Evolutionary conservation across 2,797 vertebrate genomes (phyloP), one percentile per base, ranked within the genome.

Genomic region (Psittacula echo): DNA sequence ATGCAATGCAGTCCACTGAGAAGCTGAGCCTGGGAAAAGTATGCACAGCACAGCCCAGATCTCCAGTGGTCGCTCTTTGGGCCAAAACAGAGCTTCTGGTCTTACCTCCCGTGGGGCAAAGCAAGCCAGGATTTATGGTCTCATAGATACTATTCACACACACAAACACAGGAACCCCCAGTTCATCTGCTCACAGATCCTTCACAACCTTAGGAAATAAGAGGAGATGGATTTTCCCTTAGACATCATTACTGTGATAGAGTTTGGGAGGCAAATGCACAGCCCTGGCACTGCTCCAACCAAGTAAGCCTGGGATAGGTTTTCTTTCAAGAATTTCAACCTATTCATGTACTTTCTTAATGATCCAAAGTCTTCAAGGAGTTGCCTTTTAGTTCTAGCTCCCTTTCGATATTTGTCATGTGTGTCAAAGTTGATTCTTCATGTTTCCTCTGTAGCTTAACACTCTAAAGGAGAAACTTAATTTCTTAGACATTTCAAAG

Each of bases 291-390:
- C 51, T 2, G 26, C 21, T 78, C 91, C 94, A 94, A 45, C 23
- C 70, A 82, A 88, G 83, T 76, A n/a, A 96, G 94, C 26, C 89
- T 81, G 83, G 67, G 85, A 86, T 50, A 85, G 32, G 64, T 89
- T 96, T 95, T 90, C 93, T 94, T 94, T 96, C 93, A 95, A 78
- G 85, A 81, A 94, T 94, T 93, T 85, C 89, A 85, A 61, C 77
- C 89, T 77, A 47, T 95, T 95, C 47, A 21, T 94, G 83, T 42
- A 50, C 75, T 95, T 97, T 94, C 84, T 91, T 88, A 94, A 94
- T 76, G 91, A 90, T 80, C 81, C 93, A 61, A 56, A 84, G 54
- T 79, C 89, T 96, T 96, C 44, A 1, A 91, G 93, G 89, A 73
- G 71, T 11, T 95, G 76, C 83, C 85, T 96, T 76, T 91, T 77